These are phyloP conservation scores for Siderastrea radians DNA, from an alignment of 92 coral and sea anemone genomes.

Conservation along the genomic window DNA sequence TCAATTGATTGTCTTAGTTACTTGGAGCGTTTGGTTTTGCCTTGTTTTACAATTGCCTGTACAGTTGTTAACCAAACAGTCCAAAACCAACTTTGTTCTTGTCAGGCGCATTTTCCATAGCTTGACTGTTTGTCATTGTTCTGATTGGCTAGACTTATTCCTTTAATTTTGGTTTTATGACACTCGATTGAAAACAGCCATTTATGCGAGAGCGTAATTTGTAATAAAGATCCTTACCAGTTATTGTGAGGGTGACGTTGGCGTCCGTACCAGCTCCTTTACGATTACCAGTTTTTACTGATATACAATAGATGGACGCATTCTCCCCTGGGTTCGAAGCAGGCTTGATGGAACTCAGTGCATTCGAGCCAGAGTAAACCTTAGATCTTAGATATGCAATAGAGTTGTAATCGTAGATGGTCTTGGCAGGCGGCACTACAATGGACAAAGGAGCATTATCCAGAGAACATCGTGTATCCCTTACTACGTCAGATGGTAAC, in stretches of 20 bases:
- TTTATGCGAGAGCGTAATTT: no score
- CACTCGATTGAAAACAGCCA: no score
- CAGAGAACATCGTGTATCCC: slow-evolving; percentile 40
- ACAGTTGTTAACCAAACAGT: no score
- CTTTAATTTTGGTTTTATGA: no score
- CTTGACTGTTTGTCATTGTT: no score
- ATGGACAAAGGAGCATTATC: slow-evolving; percentile 58
- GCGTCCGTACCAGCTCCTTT: slow-evolving; percentile 86
- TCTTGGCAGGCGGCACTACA: slow-evolving; percentile 64
- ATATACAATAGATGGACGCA: slow-evolving; percentile 56
- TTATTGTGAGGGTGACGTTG: slow-evolving; percentile 68
- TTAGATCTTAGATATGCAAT: slow-evolving; percentile 56
- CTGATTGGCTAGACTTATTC: no score
- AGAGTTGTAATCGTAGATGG: slow-evolving; percentile 69
- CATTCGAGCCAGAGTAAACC: slow-evolving; percentile 30
- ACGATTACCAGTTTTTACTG: slow-evolving; percentile 71
- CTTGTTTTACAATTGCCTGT: no score
- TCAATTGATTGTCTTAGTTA: no score
- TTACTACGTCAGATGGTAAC: slow-evolving; percentile 53
- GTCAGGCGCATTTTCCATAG: no score
- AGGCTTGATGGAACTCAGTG: not conserved
- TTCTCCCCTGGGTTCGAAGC: slow-evolving; percentile 19
- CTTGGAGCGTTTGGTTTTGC: no score
- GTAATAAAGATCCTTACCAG: slow-evolving; percentile 34
- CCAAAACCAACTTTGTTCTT: no score